Percentiles rank a stretch among this genome's conserved stretches.
These are phyloP conservation scores for Brachyalestes nurse DNA, from an alignment of 2,797 vertebrate genomes.

Conservation along the genomic window DNA sequence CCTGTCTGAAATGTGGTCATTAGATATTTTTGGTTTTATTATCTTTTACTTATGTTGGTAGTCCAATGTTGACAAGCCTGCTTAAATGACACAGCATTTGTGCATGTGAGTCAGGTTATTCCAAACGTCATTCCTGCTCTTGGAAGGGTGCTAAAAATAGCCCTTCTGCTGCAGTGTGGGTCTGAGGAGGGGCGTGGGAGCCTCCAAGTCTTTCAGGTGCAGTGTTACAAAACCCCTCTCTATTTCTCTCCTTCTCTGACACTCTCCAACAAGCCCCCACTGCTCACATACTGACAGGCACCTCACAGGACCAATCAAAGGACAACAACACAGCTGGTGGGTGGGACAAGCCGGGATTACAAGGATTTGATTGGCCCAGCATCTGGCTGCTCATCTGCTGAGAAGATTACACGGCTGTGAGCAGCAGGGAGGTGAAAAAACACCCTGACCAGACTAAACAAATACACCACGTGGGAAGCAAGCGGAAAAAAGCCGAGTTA, in stretches of 20 bases:
- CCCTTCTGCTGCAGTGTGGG: conserved; percentile 56
- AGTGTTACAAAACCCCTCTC: conserved; percentile 49
- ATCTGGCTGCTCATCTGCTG: conserved; percentile 47
- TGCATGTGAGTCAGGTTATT: conserved; percentile 40
- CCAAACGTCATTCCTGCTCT: conserved; percentile 46
- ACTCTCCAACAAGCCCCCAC: conserved; percentile 33
- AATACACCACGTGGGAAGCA: conserved; percentile 32
- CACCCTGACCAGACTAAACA: conserved; percentile 40
- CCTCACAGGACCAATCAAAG: conserved; percentile 61
- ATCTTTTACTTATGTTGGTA: not conserved
- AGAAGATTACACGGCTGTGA: conserved; percentile 39
- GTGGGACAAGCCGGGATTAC: conserved; percentile 36
- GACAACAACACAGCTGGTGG: conserved; percentile 56
- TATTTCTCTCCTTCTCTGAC: conserved; percentile 34
- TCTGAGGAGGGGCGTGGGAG: conserved; percentile 49
- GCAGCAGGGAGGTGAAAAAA: conserved; percentile 6
- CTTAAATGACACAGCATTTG: conserved; percentile 20
- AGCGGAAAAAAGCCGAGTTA: conserved; percentile 14
- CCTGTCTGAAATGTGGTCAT: not conserved
- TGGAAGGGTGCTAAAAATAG: conserved; percentile 60
- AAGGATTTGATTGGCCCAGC: conserved; percentile 41
- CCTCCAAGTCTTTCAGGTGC: conserved; percentile 53
- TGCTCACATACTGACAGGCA: conserved; percentile 38
- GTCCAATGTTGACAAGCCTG: not conserved
- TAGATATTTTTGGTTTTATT: not conserved